Evolutionary conservation across 2,113 vertebrate genomes (phyloP).

Genomic region (Percina caprodes): DNA sequence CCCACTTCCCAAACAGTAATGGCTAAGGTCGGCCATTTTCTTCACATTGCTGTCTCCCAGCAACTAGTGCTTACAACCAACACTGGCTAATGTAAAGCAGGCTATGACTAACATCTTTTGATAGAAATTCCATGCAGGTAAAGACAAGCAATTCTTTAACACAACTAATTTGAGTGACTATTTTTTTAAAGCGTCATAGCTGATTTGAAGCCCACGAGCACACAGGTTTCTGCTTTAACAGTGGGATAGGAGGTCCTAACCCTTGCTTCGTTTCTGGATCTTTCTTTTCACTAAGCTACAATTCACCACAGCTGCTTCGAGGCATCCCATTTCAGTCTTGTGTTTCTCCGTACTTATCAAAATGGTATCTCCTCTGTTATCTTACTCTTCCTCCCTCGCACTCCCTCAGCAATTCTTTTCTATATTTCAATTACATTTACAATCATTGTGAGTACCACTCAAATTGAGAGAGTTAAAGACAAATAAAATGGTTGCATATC

Average conservation of each 20-base stretch:
- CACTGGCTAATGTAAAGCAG: neutral
- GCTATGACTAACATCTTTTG: neutral
- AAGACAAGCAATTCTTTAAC: neutral
- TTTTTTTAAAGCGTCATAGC: neutral
- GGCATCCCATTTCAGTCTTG: conserved; percentile 12
- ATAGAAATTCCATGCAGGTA: neutral
- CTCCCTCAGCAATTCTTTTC: neutral
- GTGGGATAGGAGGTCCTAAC: neutral
- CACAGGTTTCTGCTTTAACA: neutral
- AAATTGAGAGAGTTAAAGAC: neutral
- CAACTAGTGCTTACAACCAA: neutral
- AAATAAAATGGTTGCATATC: neutral
- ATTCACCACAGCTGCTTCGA: neutral
- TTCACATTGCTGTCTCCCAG: neutral
- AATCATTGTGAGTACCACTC: neutral
- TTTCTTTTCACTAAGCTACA: conserved; percentile 9
- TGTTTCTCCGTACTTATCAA: conserved; percentile 28
- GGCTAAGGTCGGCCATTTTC: neutral
- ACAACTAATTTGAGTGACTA: neutral
- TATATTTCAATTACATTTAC: neutral
- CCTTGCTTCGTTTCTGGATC: neutral
- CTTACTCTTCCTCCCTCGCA: neutral
- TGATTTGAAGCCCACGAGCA: neutral
- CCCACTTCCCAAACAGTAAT: neutral
- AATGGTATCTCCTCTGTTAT: conserved; percentile 11